Base-by-base conservation (phyloP, 2,888 invertebrate species). In the Allolobophora icterica region DNA sequence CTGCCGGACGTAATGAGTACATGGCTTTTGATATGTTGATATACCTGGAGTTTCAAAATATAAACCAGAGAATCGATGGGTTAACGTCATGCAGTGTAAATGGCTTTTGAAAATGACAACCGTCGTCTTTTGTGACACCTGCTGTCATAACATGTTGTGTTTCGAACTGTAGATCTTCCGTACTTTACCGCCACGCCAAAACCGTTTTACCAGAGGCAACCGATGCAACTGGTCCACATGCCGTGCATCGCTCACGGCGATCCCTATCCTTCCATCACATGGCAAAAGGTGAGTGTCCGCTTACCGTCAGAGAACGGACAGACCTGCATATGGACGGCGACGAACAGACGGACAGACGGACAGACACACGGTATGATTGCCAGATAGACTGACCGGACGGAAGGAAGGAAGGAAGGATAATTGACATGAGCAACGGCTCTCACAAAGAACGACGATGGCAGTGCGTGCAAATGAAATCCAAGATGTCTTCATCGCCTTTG, bases 201-300 rank as follows among this genome's bases (percentile, higher is more conserved):
- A 35, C 35, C 87, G 17, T 4, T 87, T 24, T 87, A 87, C 87
- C 87, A 87, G 35, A 34, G 38, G 24, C 87, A 87, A 24, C 87
- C 38, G 87, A 35, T 38, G 38, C 87, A 87, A 87, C 35, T 87
- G 87, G 87, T 87, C 19, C 87, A 87, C 87, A 87, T 87, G 87
- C 87, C 87, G 35, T 87, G 87, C 87, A 87, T 87, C 87, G 87
- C 87, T 33, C 38, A 34, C 33, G 87, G 87, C 17, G 87, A 87
- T 35, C 87, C 87, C 4, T 24, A 13, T 35, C 87, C 87, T 11
- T 35, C 87, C 87, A 87, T 87, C 87, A 33, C n/a, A 19, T 87
- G 87, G 87, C 87, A 87, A 38, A 87, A 87, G 87, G 87, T 87
- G 71, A 71, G 71, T 71, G 71, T 71, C 71, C 8, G n/a, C 71